phyloP scores from a whole-genome alignment of 2,113 vertebrate genomes.

The Pseudopodoces humilis region DNA sequence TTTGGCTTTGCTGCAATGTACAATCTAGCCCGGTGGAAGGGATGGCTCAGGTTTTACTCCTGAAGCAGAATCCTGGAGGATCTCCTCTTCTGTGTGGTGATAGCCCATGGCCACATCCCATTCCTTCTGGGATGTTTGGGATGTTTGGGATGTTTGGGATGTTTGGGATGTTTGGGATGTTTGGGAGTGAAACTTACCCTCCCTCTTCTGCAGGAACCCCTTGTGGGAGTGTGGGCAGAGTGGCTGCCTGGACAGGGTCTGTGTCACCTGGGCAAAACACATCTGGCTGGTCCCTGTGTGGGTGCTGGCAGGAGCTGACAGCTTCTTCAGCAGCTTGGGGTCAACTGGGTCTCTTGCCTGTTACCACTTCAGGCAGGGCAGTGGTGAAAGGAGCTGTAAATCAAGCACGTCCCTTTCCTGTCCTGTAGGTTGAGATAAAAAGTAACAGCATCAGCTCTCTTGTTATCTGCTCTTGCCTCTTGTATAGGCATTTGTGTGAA shows the following conservation, averaged over 20 bases:
- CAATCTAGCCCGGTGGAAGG: rapidly evolving
- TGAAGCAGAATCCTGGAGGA: background rate
- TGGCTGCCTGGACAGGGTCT: background rate
- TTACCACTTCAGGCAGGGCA: background rate
- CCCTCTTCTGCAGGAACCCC: background rate
- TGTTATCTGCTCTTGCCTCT: slow-evolving; percentile 30
- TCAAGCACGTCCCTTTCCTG: slow-evolving; percentile 55
- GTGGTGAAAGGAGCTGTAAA: slow-evolving; percentile 36
- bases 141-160: background rate
- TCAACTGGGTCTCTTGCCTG: background rate
- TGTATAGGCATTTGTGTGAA: background rate
- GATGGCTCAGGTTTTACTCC: background rate
- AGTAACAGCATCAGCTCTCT: background rate
- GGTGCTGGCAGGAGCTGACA: background rate
- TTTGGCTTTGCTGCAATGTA: background rate
- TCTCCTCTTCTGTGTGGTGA: rapidly evolving
- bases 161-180: background rate
- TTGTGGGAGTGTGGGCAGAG: background rate
- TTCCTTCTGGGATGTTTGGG: background rate
- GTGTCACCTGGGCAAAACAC: rapidly evolving
- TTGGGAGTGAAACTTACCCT: background rate
- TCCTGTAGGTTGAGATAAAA: slow-evolving; percentile 35
- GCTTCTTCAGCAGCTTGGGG: background rate
- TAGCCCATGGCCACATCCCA: rapidly evolving
- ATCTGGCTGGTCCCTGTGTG: rapidly evolving